A percentile compares a stretch with the other conserved stretches of the same genome.
Conservation (phyloP, 2,113 vertebrate genomes). For the Cryptoleucopteryx plumbea region DNA sequence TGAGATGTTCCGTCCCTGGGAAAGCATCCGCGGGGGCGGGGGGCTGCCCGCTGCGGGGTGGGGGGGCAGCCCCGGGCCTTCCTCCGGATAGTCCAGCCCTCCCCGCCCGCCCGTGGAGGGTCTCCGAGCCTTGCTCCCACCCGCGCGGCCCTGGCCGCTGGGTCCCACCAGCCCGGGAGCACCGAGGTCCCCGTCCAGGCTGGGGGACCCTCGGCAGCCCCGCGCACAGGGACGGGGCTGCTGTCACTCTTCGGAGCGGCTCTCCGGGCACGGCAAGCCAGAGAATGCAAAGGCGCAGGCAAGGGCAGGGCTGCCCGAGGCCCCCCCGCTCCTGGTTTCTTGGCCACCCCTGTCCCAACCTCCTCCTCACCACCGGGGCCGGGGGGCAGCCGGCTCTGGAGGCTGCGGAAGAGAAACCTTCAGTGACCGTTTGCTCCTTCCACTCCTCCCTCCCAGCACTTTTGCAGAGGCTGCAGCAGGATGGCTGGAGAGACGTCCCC, state of each 20-base stretch:
- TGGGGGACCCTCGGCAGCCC: neutral
- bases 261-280: neutral
- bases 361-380: neutral
- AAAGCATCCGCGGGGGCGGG: too few relatives aligned
- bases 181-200: neutral
- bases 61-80: neutral
- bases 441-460: neutral
- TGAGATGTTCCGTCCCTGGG: too few relatives aligned
- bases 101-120: neutral
- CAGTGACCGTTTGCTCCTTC: neutral
- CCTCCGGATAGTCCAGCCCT: neutral
- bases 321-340: accelerated
- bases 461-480: neutral
- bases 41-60: neutral
- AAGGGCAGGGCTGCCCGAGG: neutral
- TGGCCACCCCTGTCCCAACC: neutral
- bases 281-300: neutral
- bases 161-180: neutral
- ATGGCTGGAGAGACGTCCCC: accelerated
- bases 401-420: neutral
- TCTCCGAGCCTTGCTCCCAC: neutral
- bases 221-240: neutral
- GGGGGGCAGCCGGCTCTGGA: neutral
- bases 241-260: neutral
- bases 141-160: neutral